Conservation (phyloP, 2,113 vertebrate genomes). For the Carollia perspicillata region DNA sequence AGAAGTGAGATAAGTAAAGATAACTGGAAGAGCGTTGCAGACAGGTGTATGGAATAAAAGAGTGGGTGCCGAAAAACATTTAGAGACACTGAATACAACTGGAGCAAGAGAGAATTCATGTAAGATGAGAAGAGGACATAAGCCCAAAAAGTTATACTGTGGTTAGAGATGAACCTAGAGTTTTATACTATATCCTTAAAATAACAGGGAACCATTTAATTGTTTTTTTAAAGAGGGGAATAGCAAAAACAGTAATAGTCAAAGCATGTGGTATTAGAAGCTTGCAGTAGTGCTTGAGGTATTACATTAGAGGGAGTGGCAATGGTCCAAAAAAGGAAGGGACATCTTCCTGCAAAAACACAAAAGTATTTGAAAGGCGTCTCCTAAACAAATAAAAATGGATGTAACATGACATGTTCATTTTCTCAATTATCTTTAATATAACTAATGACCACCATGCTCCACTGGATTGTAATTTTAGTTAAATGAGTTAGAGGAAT, state of each 20-base stretch:
- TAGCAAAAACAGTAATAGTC: neutral
- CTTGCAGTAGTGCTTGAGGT: neutral
- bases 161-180: neutral
- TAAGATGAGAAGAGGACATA: neutral
- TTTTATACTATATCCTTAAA: neutral
- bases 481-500: neutral
- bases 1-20: neutral
- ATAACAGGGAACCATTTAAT: neutral
- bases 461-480: neutral
- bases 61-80: neutral
- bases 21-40: neutral
- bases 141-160: neutral
- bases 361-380: neutral
- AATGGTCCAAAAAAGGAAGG: neutral
- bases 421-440: neutral
- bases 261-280: neutral
- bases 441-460: neutral
- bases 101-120: neutral
- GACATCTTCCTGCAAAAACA: neutral
- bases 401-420: neutral
- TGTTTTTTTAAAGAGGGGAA: neutral
- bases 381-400: neutral
- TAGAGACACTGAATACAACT: neutral
- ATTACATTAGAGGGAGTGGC: neutral
- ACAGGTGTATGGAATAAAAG: neutral